Evolutionary conservation across 2,113 vertebrate species (phyloP).

Genomic region (Crotalus tigris): DNA sequence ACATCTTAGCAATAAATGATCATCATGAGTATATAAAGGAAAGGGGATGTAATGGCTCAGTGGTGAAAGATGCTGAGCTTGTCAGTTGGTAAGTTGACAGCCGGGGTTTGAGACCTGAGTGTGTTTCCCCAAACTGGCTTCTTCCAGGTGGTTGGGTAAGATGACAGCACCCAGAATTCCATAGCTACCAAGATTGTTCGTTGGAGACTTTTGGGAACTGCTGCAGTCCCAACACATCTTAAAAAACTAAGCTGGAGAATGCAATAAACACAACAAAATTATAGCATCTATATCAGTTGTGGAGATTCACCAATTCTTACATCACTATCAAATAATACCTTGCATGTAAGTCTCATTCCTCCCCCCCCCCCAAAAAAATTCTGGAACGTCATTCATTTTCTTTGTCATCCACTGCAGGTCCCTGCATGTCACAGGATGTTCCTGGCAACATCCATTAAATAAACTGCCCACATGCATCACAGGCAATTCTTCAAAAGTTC

Average conservation of each 20-base stretch:
- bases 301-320: background rate
- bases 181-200: background rate
- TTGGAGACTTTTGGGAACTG: slow-evolving; percentile 9
- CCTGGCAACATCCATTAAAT: background rate
- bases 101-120: background rate
- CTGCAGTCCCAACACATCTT: slow-evolving; percentile 6
- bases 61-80: background rate
- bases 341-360: background rate
- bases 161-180: background rate
- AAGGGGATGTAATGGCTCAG: background rate
- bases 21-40: background rate
- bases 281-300: background rate
- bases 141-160: background rate
- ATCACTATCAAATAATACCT: background rate
- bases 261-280: background rate
- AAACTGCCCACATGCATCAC: background rate
- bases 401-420: background rate
- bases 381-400: background rate
- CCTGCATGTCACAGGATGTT: background rate
- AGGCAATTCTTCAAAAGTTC: background rate
- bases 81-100: background rate
- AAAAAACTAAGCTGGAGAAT: background rate
- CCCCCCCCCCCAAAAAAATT: no score
- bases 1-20: background rate
- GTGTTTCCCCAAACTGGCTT: background rate